Base-by-base conservation (phyloP, 1,140 invertebrate genomes). In the Trachelipus rathkii region DNA sequence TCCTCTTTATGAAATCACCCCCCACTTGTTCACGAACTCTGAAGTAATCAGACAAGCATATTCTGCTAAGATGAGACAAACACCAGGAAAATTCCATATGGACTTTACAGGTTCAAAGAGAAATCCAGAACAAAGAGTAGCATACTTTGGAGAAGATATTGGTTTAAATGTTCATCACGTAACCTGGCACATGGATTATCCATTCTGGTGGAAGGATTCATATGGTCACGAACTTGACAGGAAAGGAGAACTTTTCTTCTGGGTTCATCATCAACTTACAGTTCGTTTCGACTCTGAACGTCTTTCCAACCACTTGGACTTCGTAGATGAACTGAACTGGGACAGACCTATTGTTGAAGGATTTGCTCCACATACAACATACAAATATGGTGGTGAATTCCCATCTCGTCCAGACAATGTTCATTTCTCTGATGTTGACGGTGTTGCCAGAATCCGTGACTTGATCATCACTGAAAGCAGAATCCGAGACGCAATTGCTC, bases 131-230 rank as follows among this genome's bases (percentile, higher is more conserved):
- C 84, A n/a, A 79, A 85, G 87, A 45, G 81, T 91, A 24, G 86
- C 88, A 76, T 92, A 78, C 53, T 79, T 90, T 82, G 87, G 88
- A 24, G 90, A 91, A 84, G 90, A 91, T 81, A 87, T 91, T 79
- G 90, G 88, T 76, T 85, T 92, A 15, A 91, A 91, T 82, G 83
- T 88, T 0, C 90, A 89, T 81, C 91, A 95, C 82, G 88, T 87
- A 82, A 87, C 81, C 24, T 86, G 86, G 84, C 86, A 88, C 80
- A 75, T 86, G 45, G 84, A 88, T 60, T 85, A 84, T 70, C 87
- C 88, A 85, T 85, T 85, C 79, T 89, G 87, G 87, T 82, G 87
- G 60, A 83, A 9, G 82, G 87, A 76, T 84, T 83, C 72, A 77
- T 79, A 79, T 15, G 78, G 78, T 53, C 60, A 79, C 13, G 75